These are phyloP conservation scores for Hedya salicella DNA, from an alignment of 2,888 invertebrate genomes.

Conservation along the genomic window DNA sequence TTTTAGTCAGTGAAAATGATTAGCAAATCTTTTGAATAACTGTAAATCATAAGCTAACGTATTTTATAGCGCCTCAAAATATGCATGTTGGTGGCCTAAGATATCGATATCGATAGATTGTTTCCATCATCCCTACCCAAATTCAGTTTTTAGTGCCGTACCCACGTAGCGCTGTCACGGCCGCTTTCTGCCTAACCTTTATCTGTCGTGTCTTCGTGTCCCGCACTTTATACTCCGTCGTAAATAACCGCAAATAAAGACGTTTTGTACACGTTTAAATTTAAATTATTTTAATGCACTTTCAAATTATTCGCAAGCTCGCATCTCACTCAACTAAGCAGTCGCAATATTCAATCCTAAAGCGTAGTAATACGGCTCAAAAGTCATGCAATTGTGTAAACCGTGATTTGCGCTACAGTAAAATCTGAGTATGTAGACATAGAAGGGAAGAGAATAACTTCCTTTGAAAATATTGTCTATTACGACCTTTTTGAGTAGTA, in stretches of 20 bases:
- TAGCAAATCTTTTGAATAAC: too few species aligned
- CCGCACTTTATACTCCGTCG: slow-evolving; percentile 71
- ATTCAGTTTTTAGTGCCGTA: slow-evolving; percentile 66
- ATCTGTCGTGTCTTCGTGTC: slow-evolving; percentile 75
- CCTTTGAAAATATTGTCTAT: background rate
- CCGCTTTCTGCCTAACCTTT: slow-evolving; percentile 71
- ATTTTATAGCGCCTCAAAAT: too few species aligned
- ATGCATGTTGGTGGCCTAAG: too few species aligned
- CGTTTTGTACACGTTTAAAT: slow-evolving; percentile 79
- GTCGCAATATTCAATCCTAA: background rate
- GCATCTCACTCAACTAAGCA: background rate
- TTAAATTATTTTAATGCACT: slow-evolving; percentile 78
- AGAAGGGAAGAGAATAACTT: background rate
- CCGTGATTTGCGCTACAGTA: slow-evolving; percentile 9
- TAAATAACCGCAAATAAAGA: slow-evolving; percentile 80
- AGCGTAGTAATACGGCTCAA: background rate
- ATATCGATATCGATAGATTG: slow-evolving; percentile 54
- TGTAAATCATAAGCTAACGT: too few species aligned
- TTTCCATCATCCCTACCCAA: slow-evolving; percentile 51
- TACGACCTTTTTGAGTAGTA: background rate
- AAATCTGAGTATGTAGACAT: background rate
- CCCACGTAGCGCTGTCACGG: slow-evolving; percentile 60
- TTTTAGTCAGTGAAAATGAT: too few species aligned
- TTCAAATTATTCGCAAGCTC: slow-evolving; percentile 31
- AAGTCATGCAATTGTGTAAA: background rate